Evolutionary conservation across 2,888 invertebrate species (phyloP).

Genomic region (Cenopis cana): DNA sequence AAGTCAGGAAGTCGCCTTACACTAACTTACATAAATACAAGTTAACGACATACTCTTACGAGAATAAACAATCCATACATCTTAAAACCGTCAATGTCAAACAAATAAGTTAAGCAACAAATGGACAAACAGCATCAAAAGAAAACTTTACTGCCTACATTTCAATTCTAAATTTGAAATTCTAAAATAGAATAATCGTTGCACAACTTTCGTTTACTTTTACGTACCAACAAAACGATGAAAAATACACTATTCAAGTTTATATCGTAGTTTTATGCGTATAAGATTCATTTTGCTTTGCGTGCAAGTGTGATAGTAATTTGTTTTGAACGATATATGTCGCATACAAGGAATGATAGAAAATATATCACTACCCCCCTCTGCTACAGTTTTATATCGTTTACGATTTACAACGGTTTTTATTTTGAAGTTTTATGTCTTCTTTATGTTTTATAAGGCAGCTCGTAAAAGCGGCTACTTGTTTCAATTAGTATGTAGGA

Average conservation of each 20-base stretch:
- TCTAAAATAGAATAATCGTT: constrained; percentile 46
- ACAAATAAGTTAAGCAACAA: constrained; percentile 14
- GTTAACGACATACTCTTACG: not conserved
- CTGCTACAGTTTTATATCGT: constrained; percentile 56
- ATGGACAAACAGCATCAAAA: constrained; percentile 23
- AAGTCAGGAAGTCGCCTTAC: too few species aligned
- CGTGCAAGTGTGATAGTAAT: not conserved
- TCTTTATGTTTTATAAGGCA: constrained; percentile 27
- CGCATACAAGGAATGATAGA: constrained; percentile 26
- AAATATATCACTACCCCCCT: constrained; percentile 49
- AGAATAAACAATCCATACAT: constrained; percentile 17
- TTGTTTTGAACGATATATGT: constrained; percentile 34
- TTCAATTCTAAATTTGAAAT: constrained; percentile 47
- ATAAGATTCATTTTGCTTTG: not conserved
- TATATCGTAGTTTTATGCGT: not conserved
- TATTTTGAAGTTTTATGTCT: constrained; percentile 46
- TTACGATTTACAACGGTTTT: constrained; percentile 57
- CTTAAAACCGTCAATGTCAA: constrained; percentile 28
- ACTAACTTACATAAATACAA: not conserved
- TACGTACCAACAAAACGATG: not conserved
- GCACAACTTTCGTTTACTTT: constrained; percentile 38
- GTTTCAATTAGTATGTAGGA: constrained; percentile 41
- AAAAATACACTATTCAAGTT: not conserved
- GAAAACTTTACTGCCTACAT: constrained; percentile 35
- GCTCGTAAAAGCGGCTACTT: constrained; percentile 27